Evolutionary conservation across 2,797 vertebrate genomes (phyloP), one percentile per base, ranked within the genome.

Genomic region (Oryzias dopingdopingensis): DNA sequence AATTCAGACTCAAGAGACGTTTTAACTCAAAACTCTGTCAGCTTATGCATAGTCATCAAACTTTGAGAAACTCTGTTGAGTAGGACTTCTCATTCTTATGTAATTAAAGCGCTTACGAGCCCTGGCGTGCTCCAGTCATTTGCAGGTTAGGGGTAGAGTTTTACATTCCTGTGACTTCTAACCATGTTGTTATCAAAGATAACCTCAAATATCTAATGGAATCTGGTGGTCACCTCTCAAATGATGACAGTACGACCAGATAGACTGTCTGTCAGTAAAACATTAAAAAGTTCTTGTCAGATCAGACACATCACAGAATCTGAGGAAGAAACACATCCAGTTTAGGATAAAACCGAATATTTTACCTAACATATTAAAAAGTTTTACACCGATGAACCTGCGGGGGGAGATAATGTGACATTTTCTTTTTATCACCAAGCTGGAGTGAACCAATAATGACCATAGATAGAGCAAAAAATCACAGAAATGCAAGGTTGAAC

Each of bases 401-500:
- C 23, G 45, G 45, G 44, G 18, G 22, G 18, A 22, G 18, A 47
- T 47, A 47, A 47, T 20, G 18, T 22, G 45, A 47, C 45, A 12
- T 22, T 22, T 32, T 32, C 29, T 32, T 4, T 5, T 22, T 22
- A 22, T 47, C 18, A 14, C 1, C 18, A 47, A 47, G 14, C 10
- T 7, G 3, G 7, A 32, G 29, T 32, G 29, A 32, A 32, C 29
- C 8, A 8, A 32, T 32, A 32, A 32, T 32, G 29, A 32, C 29
- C 8, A 32, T 10, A 10, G 29, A 32, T 10, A 32, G 29, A 32
- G 29, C 7, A 32, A 32, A 32, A 32, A 32, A 32, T 32, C 29
- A 32, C 45, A 47, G 12, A n/a, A 29, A 50, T 37, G 26, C 26
- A 50, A 37, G 49, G 49, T 32, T 32, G 49, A 50, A 32, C 24